A percentile compares a stretch with the other conserved stretches of the same genome.
Conservation (phyloP, 2,797 vertebrate genomes). For the Leptatherina wallacei region DNA sequence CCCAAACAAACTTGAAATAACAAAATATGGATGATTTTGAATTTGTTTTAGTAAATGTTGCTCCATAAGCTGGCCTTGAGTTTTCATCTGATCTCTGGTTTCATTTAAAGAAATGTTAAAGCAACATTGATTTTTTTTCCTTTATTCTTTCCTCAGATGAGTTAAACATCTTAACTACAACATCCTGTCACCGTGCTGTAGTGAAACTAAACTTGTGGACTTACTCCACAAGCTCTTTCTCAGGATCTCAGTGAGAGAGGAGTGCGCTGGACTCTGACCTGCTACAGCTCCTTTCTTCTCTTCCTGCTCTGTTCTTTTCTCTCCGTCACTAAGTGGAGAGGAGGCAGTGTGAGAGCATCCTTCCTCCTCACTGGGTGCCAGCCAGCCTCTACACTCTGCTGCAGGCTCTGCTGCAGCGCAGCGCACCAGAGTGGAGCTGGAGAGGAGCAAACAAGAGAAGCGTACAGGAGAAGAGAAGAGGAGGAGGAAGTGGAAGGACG, state of each 20-base stretch:
- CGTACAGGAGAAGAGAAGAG: conserved; percentile 30
- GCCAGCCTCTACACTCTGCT: conserved; percentile 36
- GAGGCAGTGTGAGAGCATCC: conserved; percentile 49
- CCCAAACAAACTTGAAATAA: too few species aligned
- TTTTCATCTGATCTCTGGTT: too few species aligned
- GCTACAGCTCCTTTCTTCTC: conserved; percentile 10
- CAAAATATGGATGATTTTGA: too few species aligned
- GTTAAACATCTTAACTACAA: conserved; percentile 15
- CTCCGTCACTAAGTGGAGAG: conserved; percentile 49
- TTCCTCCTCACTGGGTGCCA: conserved; percentile 15
- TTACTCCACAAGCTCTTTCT: conserved; percentile 24
- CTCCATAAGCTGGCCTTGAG: too few species aligned
- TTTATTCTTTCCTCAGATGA: neutral
- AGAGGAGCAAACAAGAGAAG: conserved; percentile 48
- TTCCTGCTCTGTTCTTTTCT: conserved; percentile 1
- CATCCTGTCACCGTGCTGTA: conserved; percentile 1
- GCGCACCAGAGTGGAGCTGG: conserved; percentile 57
- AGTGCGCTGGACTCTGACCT: conserved; percentile 39
- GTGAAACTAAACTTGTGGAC: conserved; percentile 21
- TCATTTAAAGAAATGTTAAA: too few species aligned
- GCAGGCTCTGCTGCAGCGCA: conserved; percentile 50
- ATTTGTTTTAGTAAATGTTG: too few species aligned
- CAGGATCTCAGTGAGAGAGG: conserved; percentile 10
- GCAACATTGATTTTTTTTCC: too few species aligned
- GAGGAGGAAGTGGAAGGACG: conserved; percentile 45